These are phyloP conservation scores for Sphenopsis melanotis DNA, from an alignment of 2,797 vertebrate genomes.

Conservation along the genomic window DNA sequence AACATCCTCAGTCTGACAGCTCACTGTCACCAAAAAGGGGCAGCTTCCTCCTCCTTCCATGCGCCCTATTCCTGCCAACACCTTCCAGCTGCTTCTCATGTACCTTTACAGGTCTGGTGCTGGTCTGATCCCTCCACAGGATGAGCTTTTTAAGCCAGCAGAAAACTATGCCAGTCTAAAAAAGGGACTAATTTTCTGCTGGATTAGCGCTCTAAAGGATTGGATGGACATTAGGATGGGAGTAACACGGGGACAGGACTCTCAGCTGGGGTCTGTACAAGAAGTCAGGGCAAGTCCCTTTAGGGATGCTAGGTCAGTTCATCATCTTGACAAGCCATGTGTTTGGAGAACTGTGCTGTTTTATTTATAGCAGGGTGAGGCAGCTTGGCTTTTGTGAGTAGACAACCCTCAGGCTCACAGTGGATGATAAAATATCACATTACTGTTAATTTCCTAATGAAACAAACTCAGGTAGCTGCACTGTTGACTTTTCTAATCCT, in stretches of 20 bases:
- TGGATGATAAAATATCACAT: background rate
- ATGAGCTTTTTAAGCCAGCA: background rate
- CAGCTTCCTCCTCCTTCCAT: background rate
- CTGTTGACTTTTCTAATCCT: slow-evolving; percentile 70
- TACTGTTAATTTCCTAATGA: slow-evolving; percentile 23
- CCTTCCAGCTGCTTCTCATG: background rate
- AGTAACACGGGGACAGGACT: background rate
- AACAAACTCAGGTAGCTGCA: slow-evolving; percentile 75
- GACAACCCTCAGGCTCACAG: background rate
- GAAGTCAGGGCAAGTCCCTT: background rate
- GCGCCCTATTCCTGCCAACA: background rate
- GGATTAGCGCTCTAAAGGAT: background rate
- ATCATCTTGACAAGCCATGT: accelerated
- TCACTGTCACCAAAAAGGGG: background rate
- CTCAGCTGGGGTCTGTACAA: background rate
- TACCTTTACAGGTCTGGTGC: background rate
- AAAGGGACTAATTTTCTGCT: background rate
- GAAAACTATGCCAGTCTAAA: background rate
- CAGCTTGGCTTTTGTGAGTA: background rate
- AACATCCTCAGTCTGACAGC: background rate
- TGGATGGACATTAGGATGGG: background rate
- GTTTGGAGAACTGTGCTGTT: background rate
- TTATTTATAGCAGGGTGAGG: background rate
- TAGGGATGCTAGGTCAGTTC: background rate
- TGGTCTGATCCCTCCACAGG: background rate